A percentile compares a stretch with the other conserved stretches of the same genome.
These are phyloP conservation scores for Macrotis lagotis DNA, from an alignment of 2,113 vertebrate genomes.

Conservation along the genomic window DNA sequence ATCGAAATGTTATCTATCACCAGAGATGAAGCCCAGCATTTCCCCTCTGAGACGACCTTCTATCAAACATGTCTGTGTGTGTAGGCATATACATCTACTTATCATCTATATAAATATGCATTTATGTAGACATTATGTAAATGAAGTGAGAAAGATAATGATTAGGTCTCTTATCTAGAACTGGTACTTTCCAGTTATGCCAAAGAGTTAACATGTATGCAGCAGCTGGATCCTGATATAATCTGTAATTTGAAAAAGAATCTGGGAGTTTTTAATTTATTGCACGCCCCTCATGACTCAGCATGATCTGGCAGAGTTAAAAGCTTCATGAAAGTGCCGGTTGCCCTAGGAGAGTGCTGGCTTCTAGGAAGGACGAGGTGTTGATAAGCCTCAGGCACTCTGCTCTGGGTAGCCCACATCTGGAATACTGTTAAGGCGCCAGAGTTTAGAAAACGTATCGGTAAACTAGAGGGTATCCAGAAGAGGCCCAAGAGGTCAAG, in stretches of 20 bases:
- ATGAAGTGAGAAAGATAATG: background rate
- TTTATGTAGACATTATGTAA: background rate
- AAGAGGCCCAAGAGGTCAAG: background rate
- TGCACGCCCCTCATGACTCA: background rate
- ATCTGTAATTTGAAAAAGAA: background rate
- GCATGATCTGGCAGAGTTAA: background rate
- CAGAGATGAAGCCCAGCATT: constrained; percentile 76
- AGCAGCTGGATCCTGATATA: background rate
- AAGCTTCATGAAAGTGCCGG: background rate
- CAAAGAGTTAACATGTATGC: background rate
- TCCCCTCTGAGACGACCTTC: constrained; percentile 24
- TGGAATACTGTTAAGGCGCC: background rate
- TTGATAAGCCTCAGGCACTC: background rate
- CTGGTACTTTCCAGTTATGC: background rate
- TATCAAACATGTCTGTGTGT: constrained; percentile 65
- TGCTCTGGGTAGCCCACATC: background rate
- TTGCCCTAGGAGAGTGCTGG: background rate
- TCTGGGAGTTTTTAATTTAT: background rate
- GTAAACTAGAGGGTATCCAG: background rate
- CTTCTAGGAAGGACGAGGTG: background rate
- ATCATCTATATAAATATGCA: background rate
- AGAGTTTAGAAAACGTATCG: background rate
- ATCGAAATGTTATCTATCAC: background rate
- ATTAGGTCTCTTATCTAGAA: background rate
- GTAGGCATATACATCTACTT: background rate